Evolutionary conservation across 2,888 invertebrate species (phyloP), one percentile per base, ranked within the genome.

Genomic region (Notocelia uddmanniana): DNA sequence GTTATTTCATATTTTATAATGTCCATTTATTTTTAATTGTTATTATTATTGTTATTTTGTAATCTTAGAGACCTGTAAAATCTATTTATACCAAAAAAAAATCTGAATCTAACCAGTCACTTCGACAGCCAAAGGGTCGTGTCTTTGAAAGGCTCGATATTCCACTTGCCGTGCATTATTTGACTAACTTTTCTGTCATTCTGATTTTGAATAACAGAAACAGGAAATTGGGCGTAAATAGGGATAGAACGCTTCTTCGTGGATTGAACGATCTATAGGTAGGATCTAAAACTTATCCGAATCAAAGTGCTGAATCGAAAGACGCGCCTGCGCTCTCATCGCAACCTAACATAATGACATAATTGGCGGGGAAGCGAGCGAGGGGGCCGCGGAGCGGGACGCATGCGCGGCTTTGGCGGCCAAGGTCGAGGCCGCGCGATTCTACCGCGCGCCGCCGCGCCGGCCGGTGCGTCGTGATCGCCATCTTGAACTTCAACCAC

Each of bases 401-500:
- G 93, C 93, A 92, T 92, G 93, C 93, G 93, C 93, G 87, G 81
- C 88, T 93, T 93, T 93, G 93, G 90, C 92, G 93, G 93, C 93
- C 93, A 93, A 93, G 93, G 93, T 93, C 93, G 93, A 93, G 92
- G 93, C 87, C 90, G 89, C 90, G 89, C 90, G 90, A 93, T 89
- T 92, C 92, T 78, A 87, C 91, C 91, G 92, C 92, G 91, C 91
- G 89, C 92, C 91, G 91, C 86, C 91, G 92, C 89, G 89, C 87
- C 84, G 86, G 92, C 89, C 84, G 85, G 83, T 87, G 85, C 83
- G 78, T 85, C 82, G 85, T 85, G 83, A 63, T 54, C 85, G 86
- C 85, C 88, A 86, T 84, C 86, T 87, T 84, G 88, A 83, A 83
- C 86, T 88, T 86, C 81, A 79, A 81, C 82, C 81, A 75, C 75